Evolutionary conservation across 2,797 vertebrate genomes (phyloP).

Genomic region (Thamnophis elegans): DNA sequence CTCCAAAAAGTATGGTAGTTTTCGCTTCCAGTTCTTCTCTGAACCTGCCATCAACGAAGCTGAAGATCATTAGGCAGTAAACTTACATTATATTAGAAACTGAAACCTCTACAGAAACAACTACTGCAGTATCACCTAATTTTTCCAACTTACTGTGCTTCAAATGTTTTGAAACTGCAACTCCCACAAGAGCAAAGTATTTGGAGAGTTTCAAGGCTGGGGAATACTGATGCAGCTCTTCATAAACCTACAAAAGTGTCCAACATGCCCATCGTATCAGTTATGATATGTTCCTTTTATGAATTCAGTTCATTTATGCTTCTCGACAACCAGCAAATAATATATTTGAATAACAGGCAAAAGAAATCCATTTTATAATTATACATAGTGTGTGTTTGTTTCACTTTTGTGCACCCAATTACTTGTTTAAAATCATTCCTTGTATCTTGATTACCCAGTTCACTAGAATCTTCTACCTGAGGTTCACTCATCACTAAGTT

Average conservation of each 20-base stretch:
- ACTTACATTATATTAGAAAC: neutral
- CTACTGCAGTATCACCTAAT: neutral
- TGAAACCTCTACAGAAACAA: neutral
- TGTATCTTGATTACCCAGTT: neutral
- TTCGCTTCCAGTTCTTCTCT: neutral
- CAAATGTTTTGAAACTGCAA: neutral
- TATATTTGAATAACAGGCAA: neutral
- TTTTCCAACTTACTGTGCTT: neutral
- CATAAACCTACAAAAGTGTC: fast-evolving
- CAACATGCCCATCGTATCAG: neutral
- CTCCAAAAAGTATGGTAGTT: no score
- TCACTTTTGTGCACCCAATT: neutral
- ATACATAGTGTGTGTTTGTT: neutral
- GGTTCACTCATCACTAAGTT: neutral
- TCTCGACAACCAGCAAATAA: neutral
- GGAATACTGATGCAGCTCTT: neutral
- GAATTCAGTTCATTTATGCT: neutral
- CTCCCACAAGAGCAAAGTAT: neutral
- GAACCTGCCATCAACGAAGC: neutral
- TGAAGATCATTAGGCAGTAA: neutral
- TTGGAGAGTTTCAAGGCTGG: neutral
- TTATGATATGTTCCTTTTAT: neutral
- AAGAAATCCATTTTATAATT: neutral
- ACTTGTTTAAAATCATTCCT: neutral
- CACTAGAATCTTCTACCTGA: neutral